Conservation (phyloP, 2,888 invertebrate species). For the Drosophila testacea region DNA sequence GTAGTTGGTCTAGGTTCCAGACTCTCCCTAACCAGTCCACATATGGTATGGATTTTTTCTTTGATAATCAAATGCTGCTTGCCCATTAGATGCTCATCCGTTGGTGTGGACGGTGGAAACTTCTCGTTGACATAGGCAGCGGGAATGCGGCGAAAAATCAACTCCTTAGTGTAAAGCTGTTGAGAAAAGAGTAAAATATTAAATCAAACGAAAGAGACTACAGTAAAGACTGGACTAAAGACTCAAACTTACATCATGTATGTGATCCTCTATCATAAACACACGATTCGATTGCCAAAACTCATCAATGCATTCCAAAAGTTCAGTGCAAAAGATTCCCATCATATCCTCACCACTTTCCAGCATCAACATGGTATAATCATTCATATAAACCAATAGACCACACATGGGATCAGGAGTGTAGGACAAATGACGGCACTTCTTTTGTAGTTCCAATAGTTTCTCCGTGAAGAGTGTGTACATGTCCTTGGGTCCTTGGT, state of each 20-base stretch:
- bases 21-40: constrained; percentile 34
- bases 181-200: neutral
- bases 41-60: constrained; percentile 64
- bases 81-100: constrained; percentile 74
- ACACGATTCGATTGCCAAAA: constrained; percentile 70
- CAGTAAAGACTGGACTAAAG: too few relatives aligned
- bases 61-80: constrained; percentile 76
- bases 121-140: constrained; percentile 76
- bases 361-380: constrained; percentile 73
- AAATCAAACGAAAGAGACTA: too few relatives aligned
- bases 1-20: neutral
- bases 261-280: constrained; percentile 76
- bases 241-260: constrained; percentile 51
- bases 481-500: constrained; percentile 38
- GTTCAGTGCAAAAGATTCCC: constrained; percentile 59
- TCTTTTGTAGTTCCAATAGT: constrained; percentile 42
- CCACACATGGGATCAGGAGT: constrained; percentile 73
- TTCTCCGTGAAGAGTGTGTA: constrained; percentile 43
- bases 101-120: constrained; percentile 77
- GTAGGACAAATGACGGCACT: constrained; percentile 35
- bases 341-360: constrained; percentile 79
- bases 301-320: constrained; percentile 40
- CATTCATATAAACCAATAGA: constrained; percentile 73
- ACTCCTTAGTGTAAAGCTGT: constrained; percentile 67
- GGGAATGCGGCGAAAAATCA: constrained; percentile 62